Evolutionary conservation across 2,888 invertebrate genomes (phyloP), one percentile per base, ranked within the genome.

Genomic region (Platerodrilus igneus): DNA sequence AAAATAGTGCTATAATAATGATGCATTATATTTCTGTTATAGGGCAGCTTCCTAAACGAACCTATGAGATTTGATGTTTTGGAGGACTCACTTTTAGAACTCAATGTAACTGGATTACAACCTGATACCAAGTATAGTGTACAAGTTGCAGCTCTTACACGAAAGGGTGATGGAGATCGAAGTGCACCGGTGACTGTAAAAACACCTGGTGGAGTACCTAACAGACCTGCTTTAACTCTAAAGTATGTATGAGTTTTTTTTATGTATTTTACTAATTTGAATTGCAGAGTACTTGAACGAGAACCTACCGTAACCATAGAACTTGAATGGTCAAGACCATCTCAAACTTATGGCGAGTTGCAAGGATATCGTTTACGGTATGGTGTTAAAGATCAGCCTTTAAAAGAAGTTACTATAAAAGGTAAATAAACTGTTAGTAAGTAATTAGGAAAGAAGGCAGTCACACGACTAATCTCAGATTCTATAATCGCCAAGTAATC

Each of bases 161-260:
- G 94, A 47, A 93, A 93, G 68, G 99, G 99, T 25, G 97, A 99
- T 66, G 99, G 99, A 11, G 87, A 90, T 66, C 77, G 94, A 50
- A 94, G 94, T 63, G 72, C 81, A 44, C 86, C 91, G 14, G 86
- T 86, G 38, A 81, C 80, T 44, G 83, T 92, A 2, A 86, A 82
- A 68, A 99, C 97, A 1, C 92, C 92, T 16, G 94, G 95, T 36
- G 93, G 93, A 50, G 93, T 92, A 35, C 92, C 92, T 21, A 86
- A 86, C 52, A 73, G 86, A 55, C 89, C 92, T 25, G 81, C 81
- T 39, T 80, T 92, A 33, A 85, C 78, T 58, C 73, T 88, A 29
- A 89, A 88, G 86, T 86, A 69, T 71, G 76, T 64, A 17, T 18
- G 13, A 22, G 20, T 25, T 25, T 30, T 31, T 37, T 26, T 35